Base-by-base conservation (phyloP, 2,113 vertebrate species). In the Ptilorrhoa leucosticta region DNA sequence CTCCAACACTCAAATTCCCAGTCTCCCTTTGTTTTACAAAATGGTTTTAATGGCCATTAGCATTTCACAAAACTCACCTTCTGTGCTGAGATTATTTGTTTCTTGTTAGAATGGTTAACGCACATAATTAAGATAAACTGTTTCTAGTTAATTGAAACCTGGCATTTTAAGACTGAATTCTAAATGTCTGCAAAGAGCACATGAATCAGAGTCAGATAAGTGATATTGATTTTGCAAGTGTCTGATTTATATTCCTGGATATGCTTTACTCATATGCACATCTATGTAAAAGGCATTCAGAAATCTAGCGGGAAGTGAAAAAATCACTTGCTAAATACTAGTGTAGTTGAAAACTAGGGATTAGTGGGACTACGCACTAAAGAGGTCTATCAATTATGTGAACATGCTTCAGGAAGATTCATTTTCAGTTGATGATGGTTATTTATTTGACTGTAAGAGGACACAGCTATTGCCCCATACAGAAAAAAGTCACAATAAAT, bases 121-220 rank as follows among this genome's bases (percentile, higher is more conserved):
- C 56, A 39, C 68, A 39, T 97, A 98, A 98, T 98, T 97, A 97
- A 98, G 97, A 98, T 91, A 89, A 98, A 98, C 90, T 95, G 72
- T 97, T 98, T 93, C 88, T 96, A 96, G 95, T 97, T 97, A 98
- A 97, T 92, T 97, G 93, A 96, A 98, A 96, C 76, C 85, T 97
- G 90, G 76, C 85, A 95, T 97, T 97, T 85, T 22, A 77, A 94
- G 78, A 79, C 76, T 89, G 93, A 90, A 70, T 93, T 96, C 21
- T 86, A 91, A 96, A 97, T 87, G 65, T 84, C 93, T 97, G 40
- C 39, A 96, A 93, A 94, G 61, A 97, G 83, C 77, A 83, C 54
- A 72, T 78, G 50, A 93, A 84, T 98, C 28, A n/a, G 92, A 95
- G 93, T 95, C 77, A 97, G 82, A 94, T 92, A 97, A 97, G 95